phyloP scores from a whole-genome alignment of 2,113 vertebrate species.

The Sitta europaea region DNA sequence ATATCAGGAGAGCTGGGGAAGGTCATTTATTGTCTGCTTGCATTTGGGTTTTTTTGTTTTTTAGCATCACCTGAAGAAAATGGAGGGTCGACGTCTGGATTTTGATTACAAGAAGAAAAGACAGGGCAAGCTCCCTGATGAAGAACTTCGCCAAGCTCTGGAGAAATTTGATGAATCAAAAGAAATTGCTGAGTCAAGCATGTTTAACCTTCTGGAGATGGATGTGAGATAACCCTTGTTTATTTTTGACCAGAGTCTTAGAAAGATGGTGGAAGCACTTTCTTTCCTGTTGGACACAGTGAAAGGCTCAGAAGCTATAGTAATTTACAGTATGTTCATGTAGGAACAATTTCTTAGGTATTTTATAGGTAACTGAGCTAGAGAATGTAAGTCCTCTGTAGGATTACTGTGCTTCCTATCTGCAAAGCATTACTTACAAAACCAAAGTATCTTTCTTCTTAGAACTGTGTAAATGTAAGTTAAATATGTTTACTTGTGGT shows the following conservation, averaged over 20 bases:
- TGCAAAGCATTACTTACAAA: neutral
- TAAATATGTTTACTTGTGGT: neutral
- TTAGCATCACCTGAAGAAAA: slow-evolving; percentile 96
- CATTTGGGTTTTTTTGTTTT: neutral
- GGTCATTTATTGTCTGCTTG: neutral
- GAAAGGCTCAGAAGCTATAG: neutral
- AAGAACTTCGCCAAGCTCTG: slow-evolving; percentile 92
- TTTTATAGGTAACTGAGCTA: neutral
- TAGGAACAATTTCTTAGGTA: neutral
- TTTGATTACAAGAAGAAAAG: slow-evolving; percentile 99
- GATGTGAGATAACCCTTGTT: slow-evolving; percentile 81
- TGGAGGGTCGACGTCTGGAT: slow-evolving; percentile 94
- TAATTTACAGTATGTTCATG: neutral
- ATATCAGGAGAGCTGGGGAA: neutral
- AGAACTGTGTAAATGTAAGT: neutral
- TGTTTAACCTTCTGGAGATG: slow-evolving; percentile 98
- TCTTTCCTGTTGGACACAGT: neutral
- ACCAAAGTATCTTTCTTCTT: neutral
- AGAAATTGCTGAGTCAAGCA: slow-evolving; percentile 96
- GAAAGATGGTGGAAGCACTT: neutral
- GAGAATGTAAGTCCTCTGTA: neutral
- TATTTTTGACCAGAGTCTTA: neutral
- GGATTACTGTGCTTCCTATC: neutral
- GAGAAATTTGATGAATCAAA: slow-evolving; percentile 98
- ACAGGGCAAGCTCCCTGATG: slow-evolving; percentile 92